Evolutionary conservation across 2,797 vertebrate genomes (phyloP).

Genomic region (Bovichtus variegatus): DNA sequence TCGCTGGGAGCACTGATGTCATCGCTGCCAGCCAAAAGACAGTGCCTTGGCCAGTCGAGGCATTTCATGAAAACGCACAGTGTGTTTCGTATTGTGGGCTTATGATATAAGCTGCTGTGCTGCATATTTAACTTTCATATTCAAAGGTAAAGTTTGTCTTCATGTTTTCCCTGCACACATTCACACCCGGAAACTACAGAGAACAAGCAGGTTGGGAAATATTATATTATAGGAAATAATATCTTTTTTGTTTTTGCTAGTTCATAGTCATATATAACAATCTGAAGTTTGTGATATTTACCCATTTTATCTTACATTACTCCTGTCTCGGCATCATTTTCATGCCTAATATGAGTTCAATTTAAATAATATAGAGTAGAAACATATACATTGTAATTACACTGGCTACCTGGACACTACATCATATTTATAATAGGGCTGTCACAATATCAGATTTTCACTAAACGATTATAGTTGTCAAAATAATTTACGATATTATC

Average conservation of each 20-base stretch:
- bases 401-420: not conserved
- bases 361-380: conserved; percentile 1
- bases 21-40: conserved; percentile 50
- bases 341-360: not conserved
- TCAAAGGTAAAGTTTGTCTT: not conserved
- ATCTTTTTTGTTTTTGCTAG: too few species aligned
- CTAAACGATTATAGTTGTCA: too few species aligned
- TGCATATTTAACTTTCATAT: not conserved
- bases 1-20: conserved; percentile 64
- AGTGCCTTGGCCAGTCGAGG: not conserved
- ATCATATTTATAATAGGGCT: too few species aligned
- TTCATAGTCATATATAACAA: too few species aligned
- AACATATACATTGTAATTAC: not conserved
- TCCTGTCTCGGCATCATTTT: not conserved
- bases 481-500: too few species aligned
- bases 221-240: too few species aligned
- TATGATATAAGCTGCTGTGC: too few species aligned
- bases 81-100: not conserved
- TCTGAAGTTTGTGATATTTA: not conserved
- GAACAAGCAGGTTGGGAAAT: not conserved
- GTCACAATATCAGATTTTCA: too few species aligned
- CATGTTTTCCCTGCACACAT: not conserved
- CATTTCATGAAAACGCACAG: conserved; percentile 8
- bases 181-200: not conserved
- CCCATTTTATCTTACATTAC: not conserved